Evolutionary conservation across 2,888 invertebrate species (phyloP), one percentile per base, ranked within the genome.

Genomic region (Syritta pipiens): DNA sequence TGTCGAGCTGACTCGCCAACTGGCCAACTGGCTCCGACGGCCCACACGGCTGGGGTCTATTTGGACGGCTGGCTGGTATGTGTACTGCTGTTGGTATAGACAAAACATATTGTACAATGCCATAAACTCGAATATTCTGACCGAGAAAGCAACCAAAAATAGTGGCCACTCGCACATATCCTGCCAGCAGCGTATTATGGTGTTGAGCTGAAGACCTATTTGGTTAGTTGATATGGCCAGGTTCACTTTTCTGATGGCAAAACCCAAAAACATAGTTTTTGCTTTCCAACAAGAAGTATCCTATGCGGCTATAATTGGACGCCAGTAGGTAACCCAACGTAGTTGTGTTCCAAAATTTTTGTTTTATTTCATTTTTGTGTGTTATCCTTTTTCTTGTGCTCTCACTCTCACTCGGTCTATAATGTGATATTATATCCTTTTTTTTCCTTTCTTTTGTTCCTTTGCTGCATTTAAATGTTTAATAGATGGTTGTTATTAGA

Each of bases 81-180:
- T 5, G 1, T 35, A 10, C 4, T 37, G 63, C 28, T 49, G 49
- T 7, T 22, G 57, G 59, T 74, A 74, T 60, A 68, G 51, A 59
- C 63, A 53, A 60, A 74, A 57, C 68, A 68, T 75, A 75, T 75
- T 75, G 68, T 62, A 68, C 75, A 46, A 60, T 46, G 75, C 75
- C 75, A 75, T 75, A 75, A 75, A 75, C 68, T 75, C 75, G 75
- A 75, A 75, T 75, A 68, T 68, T 75, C 68, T 75, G 75, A 75
- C 68, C 75, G 60, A 75, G 68, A 68, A 60, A 74, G 60, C 75
- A 75, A 75, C 75, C 75, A 24, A 48, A 75, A 75, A 75, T 75
- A 68, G 75, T 75, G 74, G 74, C 74, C 67, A 74, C 67, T 74
- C 75, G 53, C 68, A 75, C 55, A 68, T 75, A 75, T 75, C 68